Evolutionary conservation across 2,888 invertebrate genomes (phyloP).

Genomic region (Amiota communis): DNA sequence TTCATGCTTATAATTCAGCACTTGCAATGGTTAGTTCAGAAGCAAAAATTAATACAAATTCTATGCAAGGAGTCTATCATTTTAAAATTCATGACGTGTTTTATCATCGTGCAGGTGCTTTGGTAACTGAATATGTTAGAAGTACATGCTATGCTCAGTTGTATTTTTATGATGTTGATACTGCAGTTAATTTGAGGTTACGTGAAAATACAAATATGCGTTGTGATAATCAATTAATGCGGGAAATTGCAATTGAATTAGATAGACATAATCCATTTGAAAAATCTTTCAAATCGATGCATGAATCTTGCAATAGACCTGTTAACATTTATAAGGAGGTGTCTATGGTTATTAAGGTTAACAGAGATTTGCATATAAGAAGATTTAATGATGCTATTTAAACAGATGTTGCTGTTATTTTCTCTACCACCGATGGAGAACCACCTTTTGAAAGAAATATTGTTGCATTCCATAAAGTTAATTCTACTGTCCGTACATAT

Average conservation of each 20-base stretch:
- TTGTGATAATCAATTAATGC: conserved; percentile 27
- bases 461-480: conserved; percentile 36
- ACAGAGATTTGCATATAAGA: conserved; percentile 30
- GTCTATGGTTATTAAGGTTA: conserved; percentile 39
- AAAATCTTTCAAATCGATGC: conserved; percentile 38
- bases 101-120: no score
- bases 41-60: conserved; percentile 18
- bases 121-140: no score
- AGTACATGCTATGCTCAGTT: conserved; percentile 38
- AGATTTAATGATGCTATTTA: conserved; percentile 66
- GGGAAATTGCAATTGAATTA: conserved; percentile 30
- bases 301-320: conserved; percentile 29
- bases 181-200: no score
- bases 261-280: conserved; percentile 32
- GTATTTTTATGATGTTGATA: conserved; percentile 42
- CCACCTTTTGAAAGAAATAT: conserved; percentile 38
- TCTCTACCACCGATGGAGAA: conserved; percentile 33
- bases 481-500: conserved; percentile 32
- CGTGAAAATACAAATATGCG: no score
- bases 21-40: conserved; percentile 39
- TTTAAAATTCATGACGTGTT: no score
- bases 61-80: no score
- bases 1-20: conserved; percentile 26
- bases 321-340: conserved; percentile 29
- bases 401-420: conserved; percentile 38